These are phyloP conservation scores for Cygnus atratus DNA, from an alignment of 2,113 vertebrate species.

Conservation along the genomic window DNA sequence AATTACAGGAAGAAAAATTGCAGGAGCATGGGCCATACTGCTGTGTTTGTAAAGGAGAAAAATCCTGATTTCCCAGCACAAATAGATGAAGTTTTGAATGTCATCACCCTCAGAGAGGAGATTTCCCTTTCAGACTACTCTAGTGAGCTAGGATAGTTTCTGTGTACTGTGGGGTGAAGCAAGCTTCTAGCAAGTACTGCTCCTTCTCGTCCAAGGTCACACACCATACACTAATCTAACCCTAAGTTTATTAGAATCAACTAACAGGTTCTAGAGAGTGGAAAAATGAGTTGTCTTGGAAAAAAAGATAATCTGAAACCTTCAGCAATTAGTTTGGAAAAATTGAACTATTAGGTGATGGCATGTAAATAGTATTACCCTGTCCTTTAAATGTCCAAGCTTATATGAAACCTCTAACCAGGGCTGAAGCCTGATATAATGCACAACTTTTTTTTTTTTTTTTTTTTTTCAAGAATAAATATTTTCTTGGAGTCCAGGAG, in stretches of 20 bases:
- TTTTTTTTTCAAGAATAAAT: background rate
- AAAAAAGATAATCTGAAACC: background rate
- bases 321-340: background rate
- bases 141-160: background rate
- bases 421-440: background rate
- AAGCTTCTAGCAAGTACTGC: background rate
- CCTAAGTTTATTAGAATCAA: background rate
- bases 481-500: background rate
- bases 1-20: background rate
- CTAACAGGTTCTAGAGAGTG: background rate
- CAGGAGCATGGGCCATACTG: no score
- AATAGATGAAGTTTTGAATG: background rate
- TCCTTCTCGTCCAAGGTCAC: fast-evolving
- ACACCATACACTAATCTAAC: fast-evolving
- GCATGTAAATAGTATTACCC: background rate
- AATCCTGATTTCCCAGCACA: background rate
- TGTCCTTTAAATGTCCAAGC: background rate
- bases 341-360: background rate
- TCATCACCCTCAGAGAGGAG: background rate
- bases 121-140: background rate
- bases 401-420: background rate
- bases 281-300: background rate
- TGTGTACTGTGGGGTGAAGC: fast-evolving
- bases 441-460: background rate
- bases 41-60: background rate